These are phyloP conservation scores for Drosophila picticornis DNA, from an alignment of 2,888 invertebrate genomes.

Conservation along the genomic window DNA sequence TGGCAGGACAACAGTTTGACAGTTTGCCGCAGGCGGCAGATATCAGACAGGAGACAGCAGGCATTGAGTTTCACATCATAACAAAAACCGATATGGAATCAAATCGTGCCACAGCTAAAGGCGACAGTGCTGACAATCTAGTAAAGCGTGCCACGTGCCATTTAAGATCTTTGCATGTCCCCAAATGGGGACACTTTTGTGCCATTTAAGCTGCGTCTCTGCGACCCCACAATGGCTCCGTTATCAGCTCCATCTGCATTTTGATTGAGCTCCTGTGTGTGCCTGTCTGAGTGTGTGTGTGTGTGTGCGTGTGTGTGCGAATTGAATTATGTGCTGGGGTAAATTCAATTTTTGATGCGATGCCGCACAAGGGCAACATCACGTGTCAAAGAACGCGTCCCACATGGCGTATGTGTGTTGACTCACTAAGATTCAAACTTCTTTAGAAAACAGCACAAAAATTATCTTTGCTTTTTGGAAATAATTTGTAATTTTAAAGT, in stretches of 20 bases:
- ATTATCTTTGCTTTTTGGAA: background rate
- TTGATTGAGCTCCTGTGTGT: conserved; percentile 20
- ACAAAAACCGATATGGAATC: conserved; percentile 32
- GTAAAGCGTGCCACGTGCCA: conserved; percentile 35
- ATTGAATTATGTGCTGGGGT: conserved; percentile 70
- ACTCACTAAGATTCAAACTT: background rate
- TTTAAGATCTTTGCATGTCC: conserved; percentile 34
- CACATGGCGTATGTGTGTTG: conserved; percentile 65
- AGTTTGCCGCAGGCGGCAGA: conserved; percentile 10
- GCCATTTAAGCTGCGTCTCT: conserved; percentile 23
- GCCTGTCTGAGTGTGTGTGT: background rate
- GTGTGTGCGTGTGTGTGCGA: conserved; percentile 42
- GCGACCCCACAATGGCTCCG: conserved; percentile 6
- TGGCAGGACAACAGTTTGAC: conserved; percentile 31
- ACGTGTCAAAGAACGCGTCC: conserved; percentile 39
- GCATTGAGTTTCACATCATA: conserved; percentile 52
- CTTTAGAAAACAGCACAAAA: too few relatives aligned
- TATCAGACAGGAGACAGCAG: conserved; percentile 8
- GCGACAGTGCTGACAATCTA: conserved; percentile 17
- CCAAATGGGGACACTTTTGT: conserved; percentile 24
- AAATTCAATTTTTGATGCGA: conserved; percentile 72
- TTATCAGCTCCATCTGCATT: conserved; percentile 39
- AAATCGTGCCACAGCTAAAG: conserved; percentile 9
- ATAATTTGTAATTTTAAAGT: background rate
- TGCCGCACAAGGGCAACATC: conserved; percentile 35